Percentiles rank a stretch among this genome's conserved stretches.
These are phyloP conservation scores for Tupaia chinensis DNA, from an alignment of 2,113 vertebrate genomes.

Conservation along the genomic window DNA sequence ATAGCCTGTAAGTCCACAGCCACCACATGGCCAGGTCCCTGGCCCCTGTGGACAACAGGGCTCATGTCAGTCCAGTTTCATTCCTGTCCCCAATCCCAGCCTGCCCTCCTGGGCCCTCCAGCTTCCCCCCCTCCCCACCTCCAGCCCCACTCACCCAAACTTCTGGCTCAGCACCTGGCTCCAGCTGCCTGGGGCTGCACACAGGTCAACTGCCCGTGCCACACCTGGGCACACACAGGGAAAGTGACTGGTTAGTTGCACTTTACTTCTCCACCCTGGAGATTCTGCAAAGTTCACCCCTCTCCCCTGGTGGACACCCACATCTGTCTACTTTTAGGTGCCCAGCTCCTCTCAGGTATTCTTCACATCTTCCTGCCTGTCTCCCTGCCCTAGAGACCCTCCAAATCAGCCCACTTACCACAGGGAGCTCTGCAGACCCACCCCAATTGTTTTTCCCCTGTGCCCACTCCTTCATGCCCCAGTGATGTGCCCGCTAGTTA, in stretches of 20 bases:
- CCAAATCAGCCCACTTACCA: background rate
- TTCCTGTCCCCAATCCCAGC: background rate
- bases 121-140: constrained; percentile 86
- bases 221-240: constrained; percentile 88
- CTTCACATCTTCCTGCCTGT: background rate
- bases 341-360: background rate
- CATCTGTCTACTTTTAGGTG: background rate
- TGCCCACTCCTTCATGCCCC: background rate
- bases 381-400: background rate
- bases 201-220: constrained; percentile 92
- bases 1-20: constrained; percentile 96
- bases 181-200: constrained; percentile 96
- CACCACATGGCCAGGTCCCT: constrained; percentile 88
- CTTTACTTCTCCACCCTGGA: background rate
- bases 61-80: constrained; percentile 19
- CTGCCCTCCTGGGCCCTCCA: background rate
- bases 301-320: background rate
- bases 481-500: background rate
- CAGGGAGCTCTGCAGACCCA: background rate
- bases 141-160: constrained; percentile 88
- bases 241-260: constrained; percentile 30
- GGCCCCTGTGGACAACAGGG: constrained; percentile 77
- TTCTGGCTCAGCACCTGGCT: constrained; percentile 90
- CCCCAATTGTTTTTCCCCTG: background rate
- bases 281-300: background rate